These are phyloP conservation scores for Chorisops tibialis DNA, from an alignment of 2,888 invertebrate genomes.

Conservation along the genomic window DNA sequence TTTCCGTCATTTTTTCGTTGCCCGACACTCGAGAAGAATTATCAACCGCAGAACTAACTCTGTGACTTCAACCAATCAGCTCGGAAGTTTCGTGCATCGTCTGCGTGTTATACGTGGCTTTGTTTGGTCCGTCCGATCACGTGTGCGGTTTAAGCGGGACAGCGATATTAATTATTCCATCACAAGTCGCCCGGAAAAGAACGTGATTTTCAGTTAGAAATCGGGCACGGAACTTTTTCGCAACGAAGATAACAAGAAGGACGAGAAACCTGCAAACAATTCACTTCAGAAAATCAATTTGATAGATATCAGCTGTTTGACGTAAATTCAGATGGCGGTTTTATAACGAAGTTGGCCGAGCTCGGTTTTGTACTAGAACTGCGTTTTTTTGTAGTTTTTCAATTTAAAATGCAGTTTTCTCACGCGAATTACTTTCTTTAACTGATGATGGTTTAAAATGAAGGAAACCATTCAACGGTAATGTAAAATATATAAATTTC, in stretches of 20 bases:
- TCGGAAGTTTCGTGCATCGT: constrained; percentile 1
- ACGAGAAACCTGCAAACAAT: constrained; percentile 3
- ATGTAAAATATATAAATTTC: no score
- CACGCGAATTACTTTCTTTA: no score
- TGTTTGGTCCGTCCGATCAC: neutral
- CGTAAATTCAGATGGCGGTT: no score
- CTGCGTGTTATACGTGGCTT: constrained; percentile 8
- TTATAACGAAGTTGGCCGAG: no score
- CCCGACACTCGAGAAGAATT: neutral
- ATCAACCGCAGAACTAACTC: no score
- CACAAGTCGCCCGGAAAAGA: neutral
- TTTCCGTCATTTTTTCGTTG: constrained; percentile 2
- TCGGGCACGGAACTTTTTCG: neutral
- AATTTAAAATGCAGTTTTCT: no score
- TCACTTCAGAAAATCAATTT: constrained; percentile 27
- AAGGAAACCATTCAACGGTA: no score
- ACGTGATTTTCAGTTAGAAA: neutral
- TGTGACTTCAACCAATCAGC: constrained; percentile 10
- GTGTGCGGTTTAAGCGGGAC: neutral
- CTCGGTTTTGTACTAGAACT: no score
- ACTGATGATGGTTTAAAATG: no score
- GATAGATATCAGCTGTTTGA: constrained; percentile 28
- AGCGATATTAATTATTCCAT: neutral
- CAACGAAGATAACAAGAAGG: neutral
- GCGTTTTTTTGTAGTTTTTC: no score